Evolutionary conservation across 2,797 vertebrate genomes (phyloP).

Genomic region (Coluber constrictor): DNA sequence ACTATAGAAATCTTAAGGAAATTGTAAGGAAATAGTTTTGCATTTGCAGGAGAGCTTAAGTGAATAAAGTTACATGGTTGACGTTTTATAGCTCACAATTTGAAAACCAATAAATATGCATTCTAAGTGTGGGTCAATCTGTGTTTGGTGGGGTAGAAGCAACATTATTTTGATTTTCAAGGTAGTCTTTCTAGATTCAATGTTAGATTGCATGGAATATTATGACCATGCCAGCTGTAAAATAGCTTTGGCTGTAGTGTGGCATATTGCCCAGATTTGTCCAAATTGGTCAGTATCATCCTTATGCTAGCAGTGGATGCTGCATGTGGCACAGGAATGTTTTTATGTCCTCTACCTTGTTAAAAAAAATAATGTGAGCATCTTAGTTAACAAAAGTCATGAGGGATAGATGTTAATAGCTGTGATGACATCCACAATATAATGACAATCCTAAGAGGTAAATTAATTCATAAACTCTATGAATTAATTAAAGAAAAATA

Average conservation of each 20-base stretch:
- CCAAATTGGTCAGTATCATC: not conserved
- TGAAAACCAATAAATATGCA: not conserved
- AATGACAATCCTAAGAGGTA: not conserved
- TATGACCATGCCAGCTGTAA: not conserved
- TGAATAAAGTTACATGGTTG: not conserved
- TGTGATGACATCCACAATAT: not conserved
- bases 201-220: not conserved
- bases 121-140: not conserved
- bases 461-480: not conserved
- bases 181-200: not conserved
- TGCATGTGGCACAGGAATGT: not conserved
- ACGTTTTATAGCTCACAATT: not conserved
- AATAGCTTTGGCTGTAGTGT: not conserved
- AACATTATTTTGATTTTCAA: not conserved
- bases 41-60: not conserved
- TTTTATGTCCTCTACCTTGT: not conserved
- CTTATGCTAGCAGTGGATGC: not conserved
- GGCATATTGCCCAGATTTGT: not conserved
- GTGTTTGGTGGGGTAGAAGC: not conserved
- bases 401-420: not conserved
- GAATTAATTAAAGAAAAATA: not conserved
- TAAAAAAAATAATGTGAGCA: not conserved
- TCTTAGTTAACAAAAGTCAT: not conserved
- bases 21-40: not conserved
- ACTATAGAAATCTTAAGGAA: not conserved